Evolutionary conservation across 2,113 vertebrate species (phyloP).

Genomic region (Myxocyprinus asiaticus): DNA sequence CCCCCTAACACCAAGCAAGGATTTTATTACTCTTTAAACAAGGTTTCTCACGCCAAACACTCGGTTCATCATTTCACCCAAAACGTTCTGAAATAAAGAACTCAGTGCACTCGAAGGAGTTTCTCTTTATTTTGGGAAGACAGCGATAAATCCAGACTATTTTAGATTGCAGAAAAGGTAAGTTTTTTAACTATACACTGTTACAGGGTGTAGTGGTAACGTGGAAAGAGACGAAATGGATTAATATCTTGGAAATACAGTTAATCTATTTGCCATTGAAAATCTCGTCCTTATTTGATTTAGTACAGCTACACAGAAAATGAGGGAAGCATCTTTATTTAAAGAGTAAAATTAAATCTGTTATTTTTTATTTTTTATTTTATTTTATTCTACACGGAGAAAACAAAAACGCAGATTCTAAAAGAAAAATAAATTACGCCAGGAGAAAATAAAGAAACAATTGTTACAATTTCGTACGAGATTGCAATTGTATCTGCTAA

Average conservation of each 20-base stretch:
- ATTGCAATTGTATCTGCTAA: background rate
- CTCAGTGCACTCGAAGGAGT: slow-evolving; percentile 55
- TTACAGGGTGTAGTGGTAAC: too few relatives aligned
- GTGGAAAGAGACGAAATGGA: too few relatives aligned
- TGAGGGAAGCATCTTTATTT: too few relatives aligned
- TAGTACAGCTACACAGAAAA: background rate
- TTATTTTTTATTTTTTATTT: too few relatives aligned
- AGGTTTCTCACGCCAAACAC: slow-evolving; percentile 41
- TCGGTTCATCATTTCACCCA: slow-evolving; percentile 35
- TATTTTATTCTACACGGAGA: too few relatives aligned
- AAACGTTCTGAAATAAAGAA: slow-evolving; percentile 24
- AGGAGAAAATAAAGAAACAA: too few relatives aligned
- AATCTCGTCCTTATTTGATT: background rate
- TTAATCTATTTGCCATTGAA: background rate
- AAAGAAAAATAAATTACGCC: background rate
- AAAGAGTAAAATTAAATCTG: too few relatives aligned
- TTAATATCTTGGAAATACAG: background rate
- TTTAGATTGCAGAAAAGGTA: slow-evolving; percentile 27
- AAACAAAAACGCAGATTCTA: background rate
- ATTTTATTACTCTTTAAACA: slow-evolving; percentile 57
- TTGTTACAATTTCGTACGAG: background rate
- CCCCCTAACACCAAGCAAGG: slow-evolving; percentile 61
- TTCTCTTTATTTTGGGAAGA: slow-evolving; percentile 45
- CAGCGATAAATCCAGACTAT: background rate
- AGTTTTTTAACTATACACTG: background rate